Base-by-base conservation (phyloP, 1,140 invertebrate species). In the Drosophila yakuba region DNA sequence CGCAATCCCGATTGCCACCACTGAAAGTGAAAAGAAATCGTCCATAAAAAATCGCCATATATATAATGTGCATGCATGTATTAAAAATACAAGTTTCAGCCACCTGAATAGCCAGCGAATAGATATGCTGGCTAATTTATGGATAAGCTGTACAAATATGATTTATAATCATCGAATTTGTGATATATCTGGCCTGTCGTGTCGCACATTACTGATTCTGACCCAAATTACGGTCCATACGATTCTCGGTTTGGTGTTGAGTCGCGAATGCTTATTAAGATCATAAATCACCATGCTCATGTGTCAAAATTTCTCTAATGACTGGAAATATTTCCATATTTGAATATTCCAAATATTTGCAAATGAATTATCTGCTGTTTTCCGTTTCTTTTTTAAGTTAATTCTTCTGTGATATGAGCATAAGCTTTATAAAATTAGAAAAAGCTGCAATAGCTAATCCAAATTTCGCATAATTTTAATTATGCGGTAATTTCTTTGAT, bases 91-190 rank as follows among this genome's bases (percentile, higher is more conserved):
- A 74, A 74, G 43, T 62, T 62, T 20, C 51, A 71, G 67, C 23
- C 67, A 71, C 64, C 67, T 71, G 67, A 69, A 69, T 68, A 56
- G 66, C 51, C 47, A 63, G 36, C 58, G 59, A 64, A 68, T 68
- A 52, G 64, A 64, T 32, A 32, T 52, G 38, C 17, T 17, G 47
- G 20, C 50, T 52, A 68, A 71, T 71, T 71, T 71, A 71, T 71
- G 51, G 44, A 58, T 58, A 35, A 39, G 36, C 36, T 12, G 12
- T n/a, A 50, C 4, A 43, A 50, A 10, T 8, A 35, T 71, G 51
- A 85, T 84, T 80, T 85, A 85, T 69, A 44, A 48, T 57, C 28
- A 25, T 66, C 38, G 45, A 44, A 52, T 38, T 68, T 71, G 75
- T 72, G 20, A 35, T 45, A 59, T 64, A 62, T 78, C 32, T 67